Base-by-base conservation (phyloP, 2,888 invertebrate species). In the Ochropacha duplaris region DNA sequence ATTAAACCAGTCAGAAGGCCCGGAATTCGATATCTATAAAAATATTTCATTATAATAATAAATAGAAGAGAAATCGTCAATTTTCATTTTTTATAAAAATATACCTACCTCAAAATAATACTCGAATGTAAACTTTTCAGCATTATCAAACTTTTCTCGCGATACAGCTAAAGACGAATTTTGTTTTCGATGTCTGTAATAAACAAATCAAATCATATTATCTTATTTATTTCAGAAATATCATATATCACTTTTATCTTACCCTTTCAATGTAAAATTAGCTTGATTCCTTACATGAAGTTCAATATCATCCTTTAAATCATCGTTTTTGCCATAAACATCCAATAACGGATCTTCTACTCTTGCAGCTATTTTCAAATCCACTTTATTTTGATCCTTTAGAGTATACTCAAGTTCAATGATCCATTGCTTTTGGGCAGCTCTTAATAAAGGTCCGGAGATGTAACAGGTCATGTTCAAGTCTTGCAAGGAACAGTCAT, bases 381-480 rank as follows among this genome's bases (percentile, higher is more conserved):
- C 69, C 6, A 71, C 60, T 36, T 79, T 71, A 49, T 74, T 64
- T 2, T 69, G 74, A 1, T 70, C 70, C 55, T 78, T 80, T 14
- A 76, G 64, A 5, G 74, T 65, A 49, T 87, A 88, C 54, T 92
- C 90, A n/a, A 92, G 56, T 69, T 91, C 90, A 11, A 92, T 78
- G 9, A 85, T 82, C 84, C 84, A 90, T 8, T 70, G 59, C 0
- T 86, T 66, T 1, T 71, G 64, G 57, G 85, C 79, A 4, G 74
- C 66, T 62, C 88, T 82, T 4, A 74, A 68, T 4, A 92, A 61
- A 0, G 90, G 90, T 14, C 85, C 79, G 26, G 89, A 87, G 0
- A 91, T 68, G 39, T 78, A 66, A 57, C 92, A 92, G 0, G 71
- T 83, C 65, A 92, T 80, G 11, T 78, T 77, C 0, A 82, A 57